Base-by-base conservation (phyloP, 2,797 vertebrate species). In the Spea hammondii region DNA sequence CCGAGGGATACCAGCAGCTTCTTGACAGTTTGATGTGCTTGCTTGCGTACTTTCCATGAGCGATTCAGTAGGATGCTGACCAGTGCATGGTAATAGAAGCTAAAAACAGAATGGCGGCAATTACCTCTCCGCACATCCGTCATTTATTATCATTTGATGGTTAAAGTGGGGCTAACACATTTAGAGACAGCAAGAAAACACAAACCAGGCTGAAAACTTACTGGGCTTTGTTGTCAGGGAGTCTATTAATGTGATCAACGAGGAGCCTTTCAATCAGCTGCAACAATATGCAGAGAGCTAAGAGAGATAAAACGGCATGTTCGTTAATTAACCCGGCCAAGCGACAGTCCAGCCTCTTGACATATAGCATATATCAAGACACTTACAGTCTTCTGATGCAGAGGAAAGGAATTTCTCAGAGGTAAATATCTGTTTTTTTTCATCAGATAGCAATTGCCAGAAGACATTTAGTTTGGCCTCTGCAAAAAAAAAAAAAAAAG, bases 381-480 rank as follows among this genome's bases (percentile, higher is more conserved):
- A 85, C 91, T 91, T 90, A 99, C 98, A 94, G 88, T 99, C 97
- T 65, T 98, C 96, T 4, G 88, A 94, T 4, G 94, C 93, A 86
- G 95, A 92, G 6, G 92, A 93, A 47, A 99, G 89, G 85, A 98
- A 99, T 90, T 99, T 99, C 85, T 99, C 98, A 4, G 95, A 96
- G 51, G 96, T 96, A 88, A 99, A 97, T 5, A 98, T 86, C 2
- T 94, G 95, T 82, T 97, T 99, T 86, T 96, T 99, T 85, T 99
- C 96, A 89, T 99, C 97, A 82, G 98, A 87, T 79, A 98, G 86
- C 82, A 98, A 86, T 83, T 91, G 96, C 98, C 98, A 99, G 85
- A 98, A 98, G 85, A 77, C 89, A 78, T 83, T 89, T 80, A 97
- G 90, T 85, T 96, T 99, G 0, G 92, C 83, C 77, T 99, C 98